phyloP scores from a whole-genome alignment of 1,140 invertebrate genomes.

The Achroia grisella region DNA sequence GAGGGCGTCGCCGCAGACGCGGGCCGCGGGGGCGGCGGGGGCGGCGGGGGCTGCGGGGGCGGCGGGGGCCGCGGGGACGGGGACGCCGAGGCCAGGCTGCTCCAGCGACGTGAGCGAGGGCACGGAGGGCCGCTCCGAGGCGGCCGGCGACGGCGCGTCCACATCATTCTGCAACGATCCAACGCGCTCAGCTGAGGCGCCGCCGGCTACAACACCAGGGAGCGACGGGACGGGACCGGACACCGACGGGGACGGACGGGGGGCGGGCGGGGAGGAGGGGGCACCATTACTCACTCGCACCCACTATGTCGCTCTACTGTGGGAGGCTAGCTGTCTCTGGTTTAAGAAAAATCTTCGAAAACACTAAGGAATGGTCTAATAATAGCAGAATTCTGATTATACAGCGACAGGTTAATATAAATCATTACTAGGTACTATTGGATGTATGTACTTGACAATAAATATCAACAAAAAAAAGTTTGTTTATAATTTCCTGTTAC shows the following conservation, averaged over 20 bases:
- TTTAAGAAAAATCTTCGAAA: no score
- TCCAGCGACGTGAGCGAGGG: conserved; percentile 9
- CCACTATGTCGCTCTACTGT: conserved; percentile 15
- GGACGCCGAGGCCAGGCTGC: not conserved
- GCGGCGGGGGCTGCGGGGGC: conserved; percentile 6
- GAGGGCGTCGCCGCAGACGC: conserved; percentile 10
- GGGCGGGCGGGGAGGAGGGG: conserved; percentile 13
- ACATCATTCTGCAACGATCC: conserved; percentile 68
- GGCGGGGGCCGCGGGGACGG: conserved; percentile 13
- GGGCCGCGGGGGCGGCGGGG: conserved; percentile 10
- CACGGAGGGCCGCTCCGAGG: conserved; percentile 25
- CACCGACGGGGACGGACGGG: conserved; percentile 41
- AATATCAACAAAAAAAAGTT: no score
- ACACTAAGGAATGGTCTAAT: no score
- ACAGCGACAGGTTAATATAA: no score
- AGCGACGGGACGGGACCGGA: conserved; percentile 10
- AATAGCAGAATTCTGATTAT: no score
- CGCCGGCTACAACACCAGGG: conserved; percentile 49
- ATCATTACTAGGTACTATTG: no score
- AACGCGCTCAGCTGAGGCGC: conserved; percentile 60
- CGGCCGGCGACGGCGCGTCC: conserved; percentile 57
- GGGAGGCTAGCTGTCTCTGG: conserved; percentile 17
- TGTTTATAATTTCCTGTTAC: no score
- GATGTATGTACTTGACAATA: no score
- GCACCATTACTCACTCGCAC: conserved; percentile 57